Conservation (phyloP, 2,888 invertebrate species). For the Ashinkailepas kermadecensis region DNA sequence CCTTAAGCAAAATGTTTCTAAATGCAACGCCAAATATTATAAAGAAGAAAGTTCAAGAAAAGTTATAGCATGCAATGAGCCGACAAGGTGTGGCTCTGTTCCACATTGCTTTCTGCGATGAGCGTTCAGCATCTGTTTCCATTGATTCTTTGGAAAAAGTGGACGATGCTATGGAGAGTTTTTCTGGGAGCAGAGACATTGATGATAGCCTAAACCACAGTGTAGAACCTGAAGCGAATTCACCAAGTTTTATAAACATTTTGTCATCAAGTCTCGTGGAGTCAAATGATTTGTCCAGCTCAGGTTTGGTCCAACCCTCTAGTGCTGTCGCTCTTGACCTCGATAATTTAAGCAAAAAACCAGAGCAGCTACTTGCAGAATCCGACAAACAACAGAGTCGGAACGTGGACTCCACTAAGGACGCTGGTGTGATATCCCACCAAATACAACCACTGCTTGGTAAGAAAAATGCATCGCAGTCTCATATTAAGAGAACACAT, state of each 20-base stretch:
- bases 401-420: no score
- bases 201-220: not conserved
- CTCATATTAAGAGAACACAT: no score
- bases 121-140: not conserved
- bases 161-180: no score
- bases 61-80: not conserved
- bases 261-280: not conserved
- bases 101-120: not conserved
- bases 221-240: not conserved
- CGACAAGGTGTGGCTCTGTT: not conserved
- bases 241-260: not conserved
- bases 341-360: not conserved
- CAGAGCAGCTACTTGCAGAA: no score
- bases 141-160: not conserved
- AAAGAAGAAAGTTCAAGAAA: no score
- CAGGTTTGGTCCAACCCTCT: no score
- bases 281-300: not conserved
- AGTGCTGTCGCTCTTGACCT: not conserved
- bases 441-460: not conserved
- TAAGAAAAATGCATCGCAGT: no score
- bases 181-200: no score
- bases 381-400: no score
- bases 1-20: no score
- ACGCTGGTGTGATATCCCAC: no score
- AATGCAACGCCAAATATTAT: no score